Base-by-base conservation (phyloP, 1,140 invertebrate genomes). In the Spodoptera litura region DNA sequence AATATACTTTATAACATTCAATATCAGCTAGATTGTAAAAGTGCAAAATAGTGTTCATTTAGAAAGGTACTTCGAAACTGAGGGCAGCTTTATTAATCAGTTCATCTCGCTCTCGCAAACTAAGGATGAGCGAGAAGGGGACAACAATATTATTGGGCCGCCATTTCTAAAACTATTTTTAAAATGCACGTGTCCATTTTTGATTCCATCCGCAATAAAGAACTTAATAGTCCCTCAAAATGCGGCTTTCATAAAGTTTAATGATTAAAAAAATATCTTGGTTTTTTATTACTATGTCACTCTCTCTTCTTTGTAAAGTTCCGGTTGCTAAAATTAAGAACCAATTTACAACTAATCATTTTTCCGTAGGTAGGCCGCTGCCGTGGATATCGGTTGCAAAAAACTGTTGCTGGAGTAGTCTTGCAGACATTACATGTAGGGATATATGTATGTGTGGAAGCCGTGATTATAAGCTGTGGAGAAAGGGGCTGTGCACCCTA, bases 401-500 rank as follows among this genome's bases (percentile, higher is more conserved):
- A 38, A 62, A 35, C 4, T 62, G 11, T 15, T 31, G n/a, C 38
- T 20, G 4, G 13, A 9, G 38, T 38, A 44, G 38, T 9, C 38
- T 10, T 1, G 35, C 2, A 4, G 20, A 20, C 20, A 20, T 20
- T 44, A 44, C 38, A 44, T 44, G 38, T 44, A 2, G 31, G 31
- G 59, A 49, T 44, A 6, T 20, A 64, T 49, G 61, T 55, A 55
- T 44, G 25, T 59, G 31, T 11, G 35, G 35, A n/a, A 64, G 61
- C 35, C 35, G 31, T 38, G 31, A 64, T 62, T 62, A 35, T 62
- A 31, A 20, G 38, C 38, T 15, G 31, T 72, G 53, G 15, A 53
- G 25, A 73, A 72, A 79, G 78, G 78, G 77, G 73, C 55, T 31
- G 38, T 73, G 13, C 72, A 78, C 79, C 79, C 78, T 68, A 64